Conservation (phyloP, 2,888 invertebrate genomes). For the Ptychoptera contaminata region DNA sequence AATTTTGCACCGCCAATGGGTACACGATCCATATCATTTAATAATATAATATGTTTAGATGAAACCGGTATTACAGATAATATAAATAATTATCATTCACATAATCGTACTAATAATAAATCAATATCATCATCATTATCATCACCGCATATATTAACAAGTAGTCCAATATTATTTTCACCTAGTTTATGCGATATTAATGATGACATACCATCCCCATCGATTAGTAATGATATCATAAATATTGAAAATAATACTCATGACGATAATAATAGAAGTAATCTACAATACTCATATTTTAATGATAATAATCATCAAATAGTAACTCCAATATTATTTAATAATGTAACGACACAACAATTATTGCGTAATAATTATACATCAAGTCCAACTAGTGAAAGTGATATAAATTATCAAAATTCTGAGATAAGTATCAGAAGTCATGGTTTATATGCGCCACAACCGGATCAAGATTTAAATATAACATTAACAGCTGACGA, state of each 20-base stretch:
- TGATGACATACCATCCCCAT: slow-evolving; percentile 14
- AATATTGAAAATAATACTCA: not conserved
- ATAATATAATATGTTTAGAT: slow-evolving; percentile 12
- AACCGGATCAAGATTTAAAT: slow-evolving; percentile 36
- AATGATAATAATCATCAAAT: not conserved
- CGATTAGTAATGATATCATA: not conserved
- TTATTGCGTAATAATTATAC: slow-evolving; percentile 13
- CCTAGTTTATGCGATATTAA: slow-evolving; percentile 18
- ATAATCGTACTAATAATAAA: too few species aligned
- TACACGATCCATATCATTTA: slow-evolving; percentile 17
- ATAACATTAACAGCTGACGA: slow-evolving; percentile 32
- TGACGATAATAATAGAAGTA: not conserved
- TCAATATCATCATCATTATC: too few species aligned
- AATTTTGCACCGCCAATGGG: slow-evolving; percentile 2
- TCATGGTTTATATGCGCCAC: slow-evolving; percentile 45
- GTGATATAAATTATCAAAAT: slow-evolving; percentile 47
- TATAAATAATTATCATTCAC: too few species aligned
- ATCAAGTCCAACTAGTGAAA: slow-evolving; percentile 37
- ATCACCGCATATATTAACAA: too few species aligned
- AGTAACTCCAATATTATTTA: slow-evolving; percentile 7
- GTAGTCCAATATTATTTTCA: slow-evolving; percentile 17
- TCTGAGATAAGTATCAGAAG: slow-evolving; percentile 48
- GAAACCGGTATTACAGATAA: slow-evolving; percentile 1
- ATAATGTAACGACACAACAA: slow-evolving; percentile 13
- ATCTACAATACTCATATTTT: not conserved